These are phyloP conservation scores for Montifringilla adamsi DNA, from an alignment of 2,113 vertebrate species.

Conservation along the genomic window DNA sequence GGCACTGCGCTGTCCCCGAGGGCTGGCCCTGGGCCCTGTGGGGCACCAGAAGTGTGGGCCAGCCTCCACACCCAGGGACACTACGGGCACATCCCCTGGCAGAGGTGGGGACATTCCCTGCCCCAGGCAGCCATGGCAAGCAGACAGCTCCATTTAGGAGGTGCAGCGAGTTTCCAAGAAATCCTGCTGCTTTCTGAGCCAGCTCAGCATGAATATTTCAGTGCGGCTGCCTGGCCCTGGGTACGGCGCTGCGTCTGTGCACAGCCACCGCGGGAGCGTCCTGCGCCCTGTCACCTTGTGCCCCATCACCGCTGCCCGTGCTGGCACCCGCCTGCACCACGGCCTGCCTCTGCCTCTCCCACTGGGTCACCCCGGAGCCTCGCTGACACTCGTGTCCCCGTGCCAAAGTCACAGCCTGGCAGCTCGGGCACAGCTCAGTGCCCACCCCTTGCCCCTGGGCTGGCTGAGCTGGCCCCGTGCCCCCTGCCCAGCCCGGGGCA, in stretches of 20 bases:
- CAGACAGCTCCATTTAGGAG: constrained; percentile 26
- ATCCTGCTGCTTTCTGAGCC: constrained; percentile 1
- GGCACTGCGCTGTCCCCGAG: accelerated
- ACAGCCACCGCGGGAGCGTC: accelerated
- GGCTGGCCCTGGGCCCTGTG: background rate
- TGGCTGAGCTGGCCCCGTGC: background rate
- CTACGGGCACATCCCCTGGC: accelerated
- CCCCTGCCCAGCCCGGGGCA: background rate
- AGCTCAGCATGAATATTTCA: constrained; percentile 20
- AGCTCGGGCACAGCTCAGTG: background rate
- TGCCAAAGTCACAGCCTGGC: background rate
- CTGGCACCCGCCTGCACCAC: accelerated
- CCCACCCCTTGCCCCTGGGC: background rate
- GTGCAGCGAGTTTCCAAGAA: constrained; percentile 7
- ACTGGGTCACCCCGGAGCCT: too few species aligned
- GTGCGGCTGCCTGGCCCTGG: background rate
- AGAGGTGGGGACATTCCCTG: background rate
- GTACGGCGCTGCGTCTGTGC: accelerated
- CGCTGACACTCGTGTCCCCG: background rate
- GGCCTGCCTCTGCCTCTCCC: background rate
- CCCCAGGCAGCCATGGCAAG: background rate
- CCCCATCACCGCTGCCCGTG: accelerated
- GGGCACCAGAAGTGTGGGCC: background rate
- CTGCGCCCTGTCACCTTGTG: too few species aligned
- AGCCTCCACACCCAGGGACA: background rate